These are phyloP conservation scores for Trachelus iudaicus DNA, from an alignment of 2,888 invertebrate genomes.

Conservation along the genomic window DNA sequence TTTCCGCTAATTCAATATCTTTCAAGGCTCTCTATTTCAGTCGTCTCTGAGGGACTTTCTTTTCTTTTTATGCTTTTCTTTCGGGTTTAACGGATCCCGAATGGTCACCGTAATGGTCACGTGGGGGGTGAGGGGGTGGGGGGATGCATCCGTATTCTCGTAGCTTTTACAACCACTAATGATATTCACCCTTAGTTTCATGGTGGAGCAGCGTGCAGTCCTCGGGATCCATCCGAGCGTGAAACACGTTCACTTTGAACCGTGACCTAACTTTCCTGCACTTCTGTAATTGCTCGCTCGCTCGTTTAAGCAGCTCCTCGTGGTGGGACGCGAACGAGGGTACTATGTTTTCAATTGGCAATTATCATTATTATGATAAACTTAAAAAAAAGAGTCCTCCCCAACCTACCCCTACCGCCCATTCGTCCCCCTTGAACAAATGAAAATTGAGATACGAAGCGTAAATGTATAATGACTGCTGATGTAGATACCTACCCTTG, in stretches of 20 bases:
- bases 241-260: conserved; percentile 46
- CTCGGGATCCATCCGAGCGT: conserved; percentile 41
- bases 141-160: not conserved
- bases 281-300: conserved; percentile 43
- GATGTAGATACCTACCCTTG: not conserved
- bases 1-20: too few relatives aligned
- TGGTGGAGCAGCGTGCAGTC: conserved; percentile 27
- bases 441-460: not conserved
- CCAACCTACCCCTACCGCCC: not conserved
- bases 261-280: conserved; percentile 29
- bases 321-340: not conserved
- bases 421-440: not conserved
- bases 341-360: not conserved
- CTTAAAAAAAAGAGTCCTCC: not conserved
- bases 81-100: not conserved
- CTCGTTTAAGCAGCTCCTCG: conserved; percentile 26
- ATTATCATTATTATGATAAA: not conserved
- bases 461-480: not conserved
- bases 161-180: conserved; percentile 23
- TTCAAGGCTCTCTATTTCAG: not conserved
- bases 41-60: not conserved
- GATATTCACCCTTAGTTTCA: conserved; percentile 30
- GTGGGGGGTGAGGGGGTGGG: not conserved
- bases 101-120: not conserved
- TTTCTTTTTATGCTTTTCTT: not conserved